Percentiles rank a stretch among this genome's conserved stretches.
Conservation (phyloP, 2,888 invertebrate genomes). For the Drosophila putrida region DNA sequence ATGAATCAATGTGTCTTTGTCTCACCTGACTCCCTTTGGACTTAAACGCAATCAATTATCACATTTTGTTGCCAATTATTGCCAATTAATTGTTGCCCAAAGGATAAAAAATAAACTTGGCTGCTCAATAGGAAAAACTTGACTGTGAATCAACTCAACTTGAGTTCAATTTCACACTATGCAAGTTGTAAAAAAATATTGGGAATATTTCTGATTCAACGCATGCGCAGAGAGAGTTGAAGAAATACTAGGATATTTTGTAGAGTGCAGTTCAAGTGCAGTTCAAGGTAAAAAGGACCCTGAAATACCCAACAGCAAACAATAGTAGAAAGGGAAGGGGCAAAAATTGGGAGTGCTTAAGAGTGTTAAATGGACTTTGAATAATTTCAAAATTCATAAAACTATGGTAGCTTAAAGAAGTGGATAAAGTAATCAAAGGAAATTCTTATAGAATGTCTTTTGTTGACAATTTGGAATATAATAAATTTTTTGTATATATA, state of each 20-base stretch:
- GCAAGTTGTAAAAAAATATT: slow-evolving; percentile 43
- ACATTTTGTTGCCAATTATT: slow-evolving; percentile 66
- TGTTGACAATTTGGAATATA: no score
- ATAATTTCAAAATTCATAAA: no score
- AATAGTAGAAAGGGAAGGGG: not conserved
- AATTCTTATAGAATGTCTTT: no score
- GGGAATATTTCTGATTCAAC: slow-evolving; percentile 35
- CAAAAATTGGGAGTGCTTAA: not conserved
- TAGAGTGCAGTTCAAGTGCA: slow-evolving; percentile 61
- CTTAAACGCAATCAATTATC: slow-evolving; percentile 33
- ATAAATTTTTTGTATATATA: no score
- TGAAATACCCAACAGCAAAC: not conserved
- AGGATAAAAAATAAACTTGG: slow-evolving; percentile 29
- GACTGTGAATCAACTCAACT: slow-evolving; percentile 44
- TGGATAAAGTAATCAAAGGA: no score
- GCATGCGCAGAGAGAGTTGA: slow-evolving; percentile 51
- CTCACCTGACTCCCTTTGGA: slow-evolving; percentile 52
- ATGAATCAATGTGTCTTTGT: slow-evolving; percentile 23
- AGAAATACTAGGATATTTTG: slow-evolving; percentile 37
- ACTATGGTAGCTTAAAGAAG: no score
- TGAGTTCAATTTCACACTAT: slow-evolving; percentile 9
- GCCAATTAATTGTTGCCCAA: slow-evolving; percentile 39
- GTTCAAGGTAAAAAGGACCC: slow-evolving; percentile 69
- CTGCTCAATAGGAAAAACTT: slow-evolving; percentile 38
- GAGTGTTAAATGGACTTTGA: no score